phyloP scores from a whole-genome alignment of 2,113 vertebrate genomes.

The Morone chrysops region DNA sequence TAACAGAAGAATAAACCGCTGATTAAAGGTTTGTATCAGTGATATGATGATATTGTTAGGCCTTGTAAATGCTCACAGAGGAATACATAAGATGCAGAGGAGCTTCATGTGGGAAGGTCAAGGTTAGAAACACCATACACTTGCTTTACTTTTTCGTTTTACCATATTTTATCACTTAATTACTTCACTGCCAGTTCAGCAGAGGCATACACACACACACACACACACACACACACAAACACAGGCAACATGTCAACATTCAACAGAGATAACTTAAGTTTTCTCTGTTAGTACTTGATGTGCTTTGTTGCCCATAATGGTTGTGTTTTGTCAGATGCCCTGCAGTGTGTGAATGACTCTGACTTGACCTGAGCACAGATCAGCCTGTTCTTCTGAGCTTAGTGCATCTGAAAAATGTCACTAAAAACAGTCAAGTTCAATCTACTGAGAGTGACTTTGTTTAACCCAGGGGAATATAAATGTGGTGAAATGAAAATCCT shows the following conservation, averaged over 20 bases:
- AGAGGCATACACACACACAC: neutral
- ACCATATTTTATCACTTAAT: slow-evolving; percentile 1
- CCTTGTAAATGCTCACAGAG: slow-evolving; percentile 17
- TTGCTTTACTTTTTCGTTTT: neutral
- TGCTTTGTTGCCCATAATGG: neutral
- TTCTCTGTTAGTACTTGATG: neutral
- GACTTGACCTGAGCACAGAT: slow-evolving; percentile 26
- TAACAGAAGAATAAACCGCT: slow-evolving; percentile 1
- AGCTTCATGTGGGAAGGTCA: slow-evolving; percentile 7
- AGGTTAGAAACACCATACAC: neutral
- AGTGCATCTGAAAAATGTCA: slow-evolving; percentile 25
- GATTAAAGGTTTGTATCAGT: slow-evolving; percentile 6
- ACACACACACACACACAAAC: neutral
- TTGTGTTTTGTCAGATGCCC: neutral
- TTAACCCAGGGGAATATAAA: slow-evolving; percentile 5
- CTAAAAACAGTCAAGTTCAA: neutral
- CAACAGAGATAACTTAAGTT: neutral
- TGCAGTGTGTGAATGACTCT: slow-evolving; percentile 17
- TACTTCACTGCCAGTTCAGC: neutral
- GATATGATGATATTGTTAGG: neutral
- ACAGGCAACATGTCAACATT: neutral
- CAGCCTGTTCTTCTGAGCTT: neutral
- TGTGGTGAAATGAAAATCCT: slow-evolving; percentile 28
- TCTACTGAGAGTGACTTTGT: neutral
- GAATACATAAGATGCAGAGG: slow-evolving; percentile 3